These are phyloP conservation scores for Chrysodeixis includens DNA, from an alignment of 2,888 invertebrate species.

Conservation along the genomic window DNA sequence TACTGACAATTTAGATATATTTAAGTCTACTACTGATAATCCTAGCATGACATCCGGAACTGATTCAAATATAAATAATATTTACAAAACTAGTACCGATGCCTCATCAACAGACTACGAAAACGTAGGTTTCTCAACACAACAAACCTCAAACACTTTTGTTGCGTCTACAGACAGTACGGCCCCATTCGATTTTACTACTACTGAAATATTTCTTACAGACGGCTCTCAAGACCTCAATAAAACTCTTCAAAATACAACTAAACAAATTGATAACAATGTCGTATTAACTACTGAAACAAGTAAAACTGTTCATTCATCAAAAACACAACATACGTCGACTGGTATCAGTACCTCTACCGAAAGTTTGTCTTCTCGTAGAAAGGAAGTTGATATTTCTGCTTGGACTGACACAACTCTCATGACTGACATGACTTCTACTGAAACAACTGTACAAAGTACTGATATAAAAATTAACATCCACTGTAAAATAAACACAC, in stretches of 20 bases:
- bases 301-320: conserved; percentile 15
- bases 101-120: conserved; percentile 11
- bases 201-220: conserved; percentile 16
- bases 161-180: conserved; percentile 6
- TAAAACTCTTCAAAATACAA: conserved; percentile 10
- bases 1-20: neutral
- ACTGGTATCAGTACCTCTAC: conserved; percentile 75
- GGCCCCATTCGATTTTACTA: conserved; percentile 11
- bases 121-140: neutral
- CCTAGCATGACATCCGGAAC: neutral
- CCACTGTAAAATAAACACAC: conserved; percentile 90
- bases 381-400: conserved; percentile 83
- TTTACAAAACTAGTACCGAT: conserved; percentile 9
- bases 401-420: conserved; percentile 81
- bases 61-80: conserved; percentile 8
- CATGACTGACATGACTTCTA: conserved; percentile 79
- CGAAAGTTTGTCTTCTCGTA: conserved; percentile 80
- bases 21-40: conserved; percentile 6
- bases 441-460: conserved; percentile 70
- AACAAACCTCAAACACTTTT: conserved; percentile 10
- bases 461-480: conserved; percentile 71
- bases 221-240: conserved; percentile 16
- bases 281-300: conserved; percentile 17
- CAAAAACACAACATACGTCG: conserved; percentile 56
- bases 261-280: conserved; percentile 13